Evolutionary conservation across 2,888 invertebrate species (phyloP).

Genomic region (Limnephilus marmoratus): DNA sequence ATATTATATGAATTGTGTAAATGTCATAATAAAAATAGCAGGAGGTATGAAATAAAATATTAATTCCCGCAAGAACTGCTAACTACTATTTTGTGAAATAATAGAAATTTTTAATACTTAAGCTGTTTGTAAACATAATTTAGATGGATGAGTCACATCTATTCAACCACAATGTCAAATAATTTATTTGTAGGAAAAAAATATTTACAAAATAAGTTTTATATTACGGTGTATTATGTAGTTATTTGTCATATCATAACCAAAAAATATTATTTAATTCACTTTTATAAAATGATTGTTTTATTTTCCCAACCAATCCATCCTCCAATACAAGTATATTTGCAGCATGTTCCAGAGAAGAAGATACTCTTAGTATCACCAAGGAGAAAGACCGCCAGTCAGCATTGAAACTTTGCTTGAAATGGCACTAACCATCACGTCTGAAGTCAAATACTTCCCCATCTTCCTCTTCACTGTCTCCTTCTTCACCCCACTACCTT

Average conservation of each 20-base stretch:
- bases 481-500: too few relatives aligned
- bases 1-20: neutral
- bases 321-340: neutral
- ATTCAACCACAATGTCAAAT: conserved; percentile 21
- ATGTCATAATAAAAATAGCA: neutral
- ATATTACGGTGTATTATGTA: neutral
- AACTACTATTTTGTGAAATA: neutral
- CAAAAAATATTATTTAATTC: conserved; percentile 23
- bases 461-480: too few relatives aligned
- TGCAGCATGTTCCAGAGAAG: too few relatives aligned
- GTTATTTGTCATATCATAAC: conserved; percentile 23
- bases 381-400: too few relatives aligned
- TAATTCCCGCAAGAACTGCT: too few relatives aligned
- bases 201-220: neutral
- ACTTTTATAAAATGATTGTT: neutral
- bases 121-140: conserved; percentile 33
- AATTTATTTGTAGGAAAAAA: conserved; percentile 24
- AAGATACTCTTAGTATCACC: too few relatives aligned
- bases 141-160: conserved; percentile 46
- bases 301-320: neutral
- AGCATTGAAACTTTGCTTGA: too few relatives aligned
- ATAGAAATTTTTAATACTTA: neutral
- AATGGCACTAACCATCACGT: too few relatives aligned
- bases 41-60: too few relatives aligned
- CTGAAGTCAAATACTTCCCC: too few relatives aligned